Evolutionary conservation across 1,140 invertebrate species (phyloP).

Genomic region (Chironomus tepperi): DNA sequence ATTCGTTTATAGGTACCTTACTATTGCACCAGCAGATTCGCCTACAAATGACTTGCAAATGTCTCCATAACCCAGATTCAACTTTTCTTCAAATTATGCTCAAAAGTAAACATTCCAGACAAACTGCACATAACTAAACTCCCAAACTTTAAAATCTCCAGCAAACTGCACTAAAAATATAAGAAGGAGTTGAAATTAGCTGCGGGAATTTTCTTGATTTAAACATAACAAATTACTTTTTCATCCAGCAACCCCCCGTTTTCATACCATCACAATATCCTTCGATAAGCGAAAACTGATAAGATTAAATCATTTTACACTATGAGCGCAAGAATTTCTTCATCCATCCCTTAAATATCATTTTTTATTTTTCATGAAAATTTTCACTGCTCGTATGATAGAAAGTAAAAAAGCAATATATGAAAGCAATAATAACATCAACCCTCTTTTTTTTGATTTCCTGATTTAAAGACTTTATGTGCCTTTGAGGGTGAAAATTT

Average conservation of each 20-base stretch:
- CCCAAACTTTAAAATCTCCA: too few species aligned
- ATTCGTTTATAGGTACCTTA: too few species aligned
- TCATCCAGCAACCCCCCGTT: background rate
- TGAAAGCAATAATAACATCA: constrained; percentile 1
- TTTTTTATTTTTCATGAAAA: background rate
- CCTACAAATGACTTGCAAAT: too few species aligned
- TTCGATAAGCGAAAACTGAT: constrained; percentile 22
- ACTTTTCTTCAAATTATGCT: too few species aligned
- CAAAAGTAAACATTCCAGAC: too few species aligned
- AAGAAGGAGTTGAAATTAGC: constrained; percentile 11
- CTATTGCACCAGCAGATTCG: too few species aligned
- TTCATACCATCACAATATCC: background rate
- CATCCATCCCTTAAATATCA: background rate
- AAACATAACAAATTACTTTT: constrained; percentile 23
- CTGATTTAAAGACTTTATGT: background rate
- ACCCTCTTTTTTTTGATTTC: constrained; percentile 16
- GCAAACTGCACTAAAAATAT: background rate
- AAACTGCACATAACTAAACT: too few species aligned
- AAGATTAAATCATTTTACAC: constrained; percentile 22
- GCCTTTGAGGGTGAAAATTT: too few species aligned
- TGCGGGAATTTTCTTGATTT: constrained; percentile 10
- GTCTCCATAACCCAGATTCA: too few species aligned
- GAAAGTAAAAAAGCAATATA: background rate
- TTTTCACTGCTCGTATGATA: too few species aligned
- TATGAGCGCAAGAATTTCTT: background rate